Evolutionary conservation across 2,888 invertebrate genomes (phyloP).

Genomic region (Athalia cordata): DNA sequence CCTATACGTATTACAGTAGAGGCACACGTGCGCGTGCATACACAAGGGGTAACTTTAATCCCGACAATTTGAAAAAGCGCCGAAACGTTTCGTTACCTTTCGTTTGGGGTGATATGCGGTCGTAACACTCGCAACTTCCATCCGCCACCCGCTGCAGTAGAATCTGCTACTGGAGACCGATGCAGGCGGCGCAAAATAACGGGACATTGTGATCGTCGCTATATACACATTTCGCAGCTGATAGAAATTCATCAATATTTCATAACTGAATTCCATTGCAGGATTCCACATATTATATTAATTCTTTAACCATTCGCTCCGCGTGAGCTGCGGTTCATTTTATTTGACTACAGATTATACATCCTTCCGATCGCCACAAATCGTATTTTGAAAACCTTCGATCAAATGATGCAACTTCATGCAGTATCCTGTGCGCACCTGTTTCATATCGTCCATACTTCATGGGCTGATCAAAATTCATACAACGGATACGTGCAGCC

Average conservation of each 20-base stretch:
- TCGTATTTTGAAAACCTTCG: too few species aligned
- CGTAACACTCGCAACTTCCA: not conserved
- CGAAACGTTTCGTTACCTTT: not conserved
- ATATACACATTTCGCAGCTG: too few species aligned
- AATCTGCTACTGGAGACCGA: too few species aligned
- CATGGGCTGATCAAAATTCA: not conserved
- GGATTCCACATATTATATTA: too few species aligned
- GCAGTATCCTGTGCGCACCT: too few species aligned
- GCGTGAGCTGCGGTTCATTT: not conserved
- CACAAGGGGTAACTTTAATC: constrained; percentile 13
- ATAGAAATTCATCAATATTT: not conserved
- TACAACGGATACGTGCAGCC: too few species aligned
- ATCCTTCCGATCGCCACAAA: too few species aligned
- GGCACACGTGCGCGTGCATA: not conserved
- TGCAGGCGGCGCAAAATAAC: too few species aligned
- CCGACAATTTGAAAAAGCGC: not conserved
- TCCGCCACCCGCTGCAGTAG: too few species aligned
- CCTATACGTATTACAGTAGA: too few species aligned
- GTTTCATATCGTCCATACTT: not conserved
- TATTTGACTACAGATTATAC: not conserved
- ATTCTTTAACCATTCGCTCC: not conserved
- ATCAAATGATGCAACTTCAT: too few species aligned
- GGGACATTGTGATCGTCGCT: too few species aligned
- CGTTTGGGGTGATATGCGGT: not conserved
- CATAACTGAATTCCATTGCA: not conserved